These are phyloP conservation scores for Chrysodeixis includens DNA, from an alignment of 2,888 invertebrate genomes.

Conservation along the genomic window DNA sequence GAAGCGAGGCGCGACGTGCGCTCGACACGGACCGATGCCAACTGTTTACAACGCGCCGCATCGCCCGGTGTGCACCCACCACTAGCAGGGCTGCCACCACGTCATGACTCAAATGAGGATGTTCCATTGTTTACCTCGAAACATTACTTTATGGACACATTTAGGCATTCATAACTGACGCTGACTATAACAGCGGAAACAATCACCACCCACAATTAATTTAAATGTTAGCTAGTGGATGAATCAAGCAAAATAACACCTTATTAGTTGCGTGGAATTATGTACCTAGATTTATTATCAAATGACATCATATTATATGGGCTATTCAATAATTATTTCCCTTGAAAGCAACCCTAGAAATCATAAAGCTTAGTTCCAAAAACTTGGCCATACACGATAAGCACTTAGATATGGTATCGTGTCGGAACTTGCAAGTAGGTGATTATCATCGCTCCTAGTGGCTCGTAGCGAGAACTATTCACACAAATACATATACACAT, in stretches of 20 bases:
- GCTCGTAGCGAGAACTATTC: conserved; percentile 18
- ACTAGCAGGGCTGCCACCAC: conserved; percentile 62
- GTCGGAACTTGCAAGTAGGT: conserved; percentile 62
- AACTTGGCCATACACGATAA: conserved; percentile 77
- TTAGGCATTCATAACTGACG: not conserved
- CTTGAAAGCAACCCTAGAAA: conserved; percentile 50
- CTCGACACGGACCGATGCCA: conserved; percentile 74
- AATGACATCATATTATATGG: not conserved
- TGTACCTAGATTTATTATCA: not conserved
- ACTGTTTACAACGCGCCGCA: conserved; percentile 76
- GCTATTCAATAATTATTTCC: not conserved
- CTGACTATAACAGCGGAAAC: not conserved
- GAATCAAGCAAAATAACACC: conserved; percentile 1
- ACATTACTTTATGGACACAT: conserved; percentile 13
- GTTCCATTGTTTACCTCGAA: conserved; percentile 39
- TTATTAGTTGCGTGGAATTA: not conserved
- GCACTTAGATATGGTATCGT: conserved; percentile 69
- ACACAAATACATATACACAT: not conserved
- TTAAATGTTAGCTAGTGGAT: not conserved
- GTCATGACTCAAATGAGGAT: conserved; percentile 44
- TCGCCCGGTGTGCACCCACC: conserved; percentile 73
- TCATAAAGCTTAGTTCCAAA: conserved; percentile 66
- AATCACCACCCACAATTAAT: not conserved
- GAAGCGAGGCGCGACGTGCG: conserved; percentile 68
- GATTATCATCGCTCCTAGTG: conserved; percentile 55